phyloP scores from a whole-genome alignment of 2,888 invertebrate genomes.

The Hirtodrosophila alboralis region DNA sequence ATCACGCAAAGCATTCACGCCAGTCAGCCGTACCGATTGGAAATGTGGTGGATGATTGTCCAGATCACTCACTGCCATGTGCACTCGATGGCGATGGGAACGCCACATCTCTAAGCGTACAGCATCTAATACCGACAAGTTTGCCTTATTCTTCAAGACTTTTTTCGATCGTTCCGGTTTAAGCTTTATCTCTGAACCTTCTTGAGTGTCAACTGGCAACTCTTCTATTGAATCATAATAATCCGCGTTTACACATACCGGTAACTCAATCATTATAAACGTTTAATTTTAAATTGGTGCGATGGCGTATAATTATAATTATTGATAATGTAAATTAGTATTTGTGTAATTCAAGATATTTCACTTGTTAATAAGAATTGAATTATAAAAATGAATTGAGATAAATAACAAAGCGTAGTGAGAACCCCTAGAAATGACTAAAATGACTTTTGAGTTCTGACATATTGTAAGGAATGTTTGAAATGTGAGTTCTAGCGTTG shows the following conservation, averaged over 20 bases:
- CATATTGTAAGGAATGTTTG: too few species aligned
- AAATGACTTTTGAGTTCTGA: too few species aligned
- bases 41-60: conserved; percentile 41
- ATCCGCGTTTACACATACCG: conserved; percentile 28
- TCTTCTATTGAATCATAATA: background rate
- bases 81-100: conserved; percentile 54
- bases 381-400: background rate
- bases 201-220: too few species aligned
- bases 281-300: background rate
- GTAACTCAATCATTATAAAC: conserved; percentile 23
- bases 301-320: too few species aligned
- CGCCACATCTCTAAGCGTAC: conserved; percentile 35
- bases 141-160: background rate
- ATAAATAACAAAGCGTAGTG: background rate
- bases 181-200: background rate
- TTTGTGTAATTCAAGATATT: too few species aligned
- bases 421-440: background rate
- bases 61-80: conserved; percentile 23
- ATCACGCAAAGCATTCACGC: conserved; percentile 36
- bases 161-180: background rate
- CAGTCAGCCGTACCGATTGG: conserved; percentile 53
- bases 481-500: too few species aligned
- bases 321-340: background rate
- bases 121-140: background rate
- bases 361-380: too few species aligned